Percentiles rank a stretch among this genome's conserved stretches.
These are phyloP conservation scores for Dryomyza anilis DNA, from an alignment of 2,888 invertebrate species.

Conservation along the genomic window DNA sequence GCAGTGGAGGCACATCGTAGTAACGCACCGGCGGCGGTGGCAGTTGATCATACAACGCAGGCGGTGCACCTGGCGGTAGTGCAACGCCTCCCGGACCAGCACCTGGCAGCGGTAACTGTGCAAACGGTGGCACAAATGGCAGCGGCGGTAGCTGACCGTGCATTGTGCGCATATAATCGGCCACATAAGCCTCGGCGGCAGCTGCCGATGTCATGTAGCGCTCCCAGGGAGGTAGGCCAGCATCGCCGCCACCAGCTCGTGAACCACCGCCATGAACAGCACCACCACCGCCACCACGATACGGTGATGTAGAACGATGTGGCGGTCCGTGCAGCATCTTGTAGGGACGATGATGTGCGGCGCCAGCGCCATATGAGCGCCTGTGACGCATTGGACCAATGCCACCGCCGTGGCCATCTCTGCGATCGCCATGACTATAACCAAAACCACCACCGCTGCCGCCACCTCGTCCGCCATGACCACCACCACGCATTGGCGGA, in stretches of 20 bases:
- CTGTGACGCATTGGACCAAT: slow-evolving; percentile 62
- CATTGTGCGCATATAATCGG: slow-evolving; percentile 88
- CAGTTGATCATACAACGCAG: slow-evolving; percentile 66
- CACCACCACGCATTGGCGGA: slow-evolving; percentile 55
- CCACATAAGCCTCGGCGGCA: slow-evolving; percentile 84
- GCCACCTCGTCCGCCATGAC: slow-evolving; percentile 61
- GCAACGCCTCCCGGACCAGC: slow-evolving; percentile 62
- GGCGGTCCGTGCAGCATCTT: slow-evolving; percentile 63
- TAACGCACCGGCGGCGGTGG: slow-evolving; percentile 82
- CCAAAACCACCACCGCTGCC: slow-evolving; percentile 48
- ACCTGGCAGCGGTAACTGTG: slow-evolving; percentile 70
- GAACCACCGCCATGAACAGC: slow-evolving; percentile 46
- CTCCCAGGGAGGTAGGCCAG: slow-evolving; percentile 70
- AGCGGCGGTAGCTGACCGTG: slow-evolving; percentile 84
- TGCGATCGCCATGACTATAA: slow-evolving; percentile 61
- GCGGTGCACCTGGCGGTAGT: slow-evolving; percentile 53
- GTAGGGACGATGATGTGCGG: slow-evolving; percentile 65
- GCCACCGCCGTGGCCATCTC: slow-evolving; percentile 49
- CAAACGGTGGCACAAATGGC: slow-evolving; percentile 79
- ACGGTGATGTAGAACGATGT: slow-evolving; percentile 51
- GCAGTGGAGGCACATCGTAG: slow-evolving; percentile 77
- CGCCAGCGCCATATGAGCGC: slow-evolving; percentile 66
- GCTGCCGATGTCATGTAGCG: slow-evolving; percentile 67
- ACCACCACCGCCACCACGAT: slow-evolving; percentile 43
- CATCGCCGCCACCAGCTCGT: slow-evolving; percentile 65